Conservation (phyloP, 2,888 invertebrate genomes). For the Amblyjoppa proteus region DNA sequence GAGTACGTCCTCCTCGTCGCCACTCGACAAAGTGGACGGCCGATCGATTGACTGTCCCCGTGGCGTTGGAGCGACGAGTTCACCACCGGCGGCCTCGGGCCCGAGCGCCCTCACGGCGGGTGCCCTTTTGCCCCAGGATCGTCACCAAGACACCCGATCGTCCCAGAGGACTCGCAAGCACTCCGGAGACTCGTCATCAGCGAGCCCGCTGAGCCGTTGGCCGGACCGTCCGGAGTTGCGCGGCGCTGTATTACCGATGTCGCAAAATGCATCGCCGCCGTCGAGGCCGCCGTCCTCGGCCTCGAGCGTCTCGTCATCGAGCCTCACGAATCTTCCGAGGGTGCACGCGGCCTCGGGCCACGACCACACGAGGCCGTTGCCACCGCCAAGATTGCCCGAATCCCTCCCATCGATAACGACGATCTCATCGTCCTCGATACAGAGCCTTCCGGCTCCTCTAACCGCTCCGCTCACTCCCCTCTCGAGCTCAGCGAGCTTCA, state of each 20-base stretch:
- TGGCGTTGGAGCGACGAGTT: slow-evolving; percentile 67
- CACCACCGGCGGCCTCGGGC: slow-evolving; percentile 89
- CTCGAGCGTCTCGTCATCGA: slow-evolving; percentile 66
- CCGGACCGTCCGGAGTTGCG: slow-evolving; percentile 76
- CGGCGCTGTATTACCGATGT: slow-evolving; percentile 80
- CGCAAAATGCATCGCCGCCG: slow-evolving; percentile 80
- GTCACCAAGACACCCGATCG: slow-evolving; percentile 40
- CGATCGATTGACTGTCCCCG: not conserved
- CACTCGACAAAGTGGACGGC: not conserved
- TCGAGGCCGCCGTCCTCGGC: slow-evolving; percentile 80
- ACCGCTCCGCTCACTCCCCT: slow-evolving; percentile 84
- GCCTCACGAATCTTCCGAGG: slow-evolving; percentile 60
- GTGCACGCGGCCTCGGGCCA: slow-evolving; percentile 84
- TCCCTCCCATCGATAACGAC: slow-evolving; percentile 35
- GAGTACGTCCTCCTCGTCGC: not conserved
- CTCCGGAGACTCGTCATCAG: slow-evolving; percentile 21
- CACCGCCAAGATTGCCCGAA: slow-evolving; percentile 79
- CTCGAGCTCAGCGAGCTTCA: slow-evolving; percentile 84
- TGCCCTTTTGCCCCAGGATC: slow-evolving; percentile 66
- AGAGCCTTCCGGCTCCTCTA: slow-evolving; percentile 51
- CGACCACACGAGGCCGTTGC: slow-evolving; percentile 82
- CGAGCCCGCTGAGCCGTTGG: slow-evolving; percentile 59
- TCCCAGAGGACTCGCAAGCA: slow-evolving; percentile 29
- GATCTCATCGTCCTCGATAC: slow-evolving; percentile 26
- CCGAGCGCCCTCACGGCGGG: slow-evolving; percentile 83